These are phyloP conservation scores for Thryonomys swinderianus DNA, from an alignment of 2,113 vertebrate species.

Conservation along the genomic window DNA sequence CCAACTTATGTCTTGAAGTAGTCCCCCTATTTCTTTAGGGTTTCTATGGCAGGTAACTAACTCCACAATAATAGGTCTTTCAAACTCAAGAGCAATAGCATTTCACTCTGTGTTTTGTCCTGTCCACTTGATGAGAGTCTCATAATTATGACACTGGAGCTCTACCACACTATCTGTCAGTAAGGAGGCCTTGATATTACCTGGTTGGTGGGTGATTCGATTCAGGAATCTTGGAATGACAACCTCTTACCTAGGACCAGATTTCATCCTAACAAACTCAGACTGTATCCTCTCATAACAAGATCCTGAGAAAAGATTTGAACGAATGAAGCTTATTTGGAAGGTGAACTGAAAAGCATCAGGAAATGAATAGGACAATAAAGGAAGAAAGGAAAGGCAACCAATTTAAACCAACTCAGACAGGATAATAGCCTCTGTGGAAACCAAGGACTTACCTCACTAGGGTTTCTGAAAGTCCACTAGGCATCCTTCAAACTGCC, in stretches of 20 bases:
- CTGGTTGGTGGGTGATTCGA: neutral
- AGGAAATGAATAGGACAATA: neutral
- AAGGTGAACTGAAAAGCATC: neutral
- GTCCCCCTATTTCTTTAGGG: neutral
- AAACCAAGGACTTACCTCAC: neutral
- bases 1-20: no score
- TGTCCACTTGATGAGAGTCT: neutral
- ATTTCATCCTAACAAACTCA: neutral
- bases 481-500: neutral
- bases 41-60: neutral
- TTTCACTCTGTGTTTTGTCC: neutral
- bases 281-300: neutral
- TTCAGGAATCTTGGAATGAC: neutral
- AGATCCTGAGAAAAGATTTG: neutral
- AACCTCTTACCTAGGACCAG: neutral
- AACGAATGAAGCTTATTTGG: neutral
- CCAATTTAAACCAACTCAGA: neutral
- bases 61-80: neutral
- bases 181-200: neutral
- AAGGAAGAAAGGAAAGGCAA: constrained; percentile 13
- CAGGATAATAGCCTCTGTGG: neutral
- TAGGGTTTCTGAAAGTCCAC: neutral
- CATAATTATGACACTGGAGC: neutral
- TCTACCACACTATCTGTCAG: neutral
- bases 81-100: neutral